Conservation (phyloP, 2,113 vertebrate genomes). For the Odontesthes bonariensis region DNA sequence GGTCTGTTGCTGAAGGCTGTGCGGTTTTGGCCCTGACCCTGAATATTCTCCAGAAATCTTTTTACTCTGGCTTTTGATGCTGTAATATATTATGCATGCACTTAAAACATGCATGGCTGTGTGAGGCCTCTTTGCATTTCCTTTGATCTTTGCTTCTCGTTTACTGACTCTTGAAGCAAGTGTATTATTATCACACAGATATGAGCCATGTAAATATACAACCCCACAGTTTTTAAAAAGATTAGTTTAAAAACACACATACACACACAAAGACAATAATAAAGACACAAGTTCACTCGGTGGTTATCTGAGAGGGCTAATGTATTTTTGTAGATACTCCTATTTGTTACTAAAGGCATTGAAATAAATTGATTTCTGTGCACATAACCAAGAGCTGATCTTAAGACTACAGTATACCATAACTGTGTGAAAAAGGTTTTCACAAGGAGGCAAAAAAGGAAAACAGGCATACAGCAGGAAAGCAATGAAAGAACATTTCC, state of each 20-base stretch:
- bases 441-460: background rate
- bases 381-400: background rate
- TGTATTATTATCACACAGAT: constrained; percentile 23
- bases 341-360: no score
- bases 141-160: constrained; percentile 51
- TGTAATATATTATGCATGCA: constrained; percentile 53
- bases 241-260: background rate
- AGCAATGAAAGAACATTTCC: no score
- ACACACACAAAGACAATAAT: background rate
- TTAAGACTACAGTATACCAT: background rate
- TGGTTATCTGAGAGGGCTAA: background rate
- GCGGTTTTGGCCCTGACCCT: constrained; percentile 49
- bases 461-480: no score
- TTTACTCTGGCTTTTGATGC: constrained; percentile 25
- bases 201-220: constrained; percentile 12
- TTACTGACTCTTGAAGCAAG: constrained; percentile 15
- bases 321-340: background rate
- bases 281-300: background rate
- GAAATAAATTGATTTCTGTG: background rate
- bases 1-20: constrained; percentile 31
- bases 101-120: constrained; percentile 52
- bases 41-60: constrained; percentile 47
- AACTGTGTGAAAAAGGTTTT: background rate
- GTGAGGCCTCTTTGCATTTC: constrained; percentile 33
- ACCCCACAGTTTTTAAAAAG: background rate